Evolutionary conservation across 2,888 invertebrate species (phyloP).

Genomic region (Heteromyza rotundicornis): DNA sequence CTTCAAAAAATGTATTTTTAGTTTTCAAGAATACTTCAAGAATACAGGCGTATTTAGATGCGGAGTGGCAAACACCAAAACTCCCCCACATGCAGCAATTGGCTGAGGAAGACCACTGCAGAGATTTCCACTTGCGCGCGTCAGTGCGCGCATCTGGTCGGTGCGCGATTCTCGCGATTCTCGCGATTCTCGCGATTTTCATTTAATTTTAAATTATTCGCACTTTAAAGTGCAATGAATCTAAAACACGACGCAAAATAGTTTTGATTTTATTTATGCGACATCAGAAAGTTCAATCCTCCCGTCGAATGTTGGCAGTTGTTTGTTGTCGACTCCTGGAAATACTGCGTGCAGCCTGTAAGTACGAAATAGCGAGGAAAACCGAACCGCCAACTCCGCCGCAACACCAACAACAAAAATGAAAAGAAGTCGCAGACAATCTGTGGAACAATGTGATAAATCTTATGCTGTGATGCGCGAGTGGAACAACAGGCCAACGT

Average conservation of each 20-base stretch:
- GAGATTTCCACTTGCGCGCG: background rate
- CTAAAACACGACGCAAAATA: constrained; percentile 41
- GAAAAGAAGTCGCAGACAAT: constrained; percentile 40
- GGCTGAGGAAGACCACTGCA: background rate
- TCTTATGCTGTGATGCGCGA: constrained; percentile 47
- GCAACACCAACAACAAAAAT: background rate
- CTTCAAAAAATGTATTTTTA: too few relatives aligned
- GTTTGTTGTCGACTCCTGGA: too few relatives aligned
- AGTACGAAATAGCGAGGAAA: background rate
- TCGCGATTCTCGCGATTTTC: background rate
- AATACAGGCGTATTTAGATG: background rate
- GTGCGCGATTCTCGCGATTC: too few relatives aligned
- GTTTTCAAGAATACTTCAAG: too few relatives aligned
- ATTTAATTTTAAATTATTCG: constrained; percentile 8
- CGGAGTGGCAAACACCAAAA: background rate
- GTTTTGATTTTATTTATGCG: constrained; percentile 34
- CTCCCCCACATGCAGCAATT: constrained; percentile 1
- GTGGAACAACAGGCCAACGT: constrained; percentile 32
- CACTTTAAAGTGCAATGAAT: constrained; percentile 35
- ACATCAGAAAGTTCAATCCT: constrained; percentile 32
- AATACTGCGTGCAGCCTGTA: too few relatives aligned
- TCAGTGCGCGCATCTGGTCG: background rate
- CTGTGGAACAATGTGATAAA: constrained; percentile 58
- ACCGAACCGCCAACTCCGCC: too few relatives aligned
- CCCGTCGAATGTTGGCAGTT: constrained; percentile 22